Evolutionary conservation across 1,140 invertebrate genomes (phyloP), one percentile per base, ranked within the genome.

Genomic region (Drosophila nannoptera): DNA sequence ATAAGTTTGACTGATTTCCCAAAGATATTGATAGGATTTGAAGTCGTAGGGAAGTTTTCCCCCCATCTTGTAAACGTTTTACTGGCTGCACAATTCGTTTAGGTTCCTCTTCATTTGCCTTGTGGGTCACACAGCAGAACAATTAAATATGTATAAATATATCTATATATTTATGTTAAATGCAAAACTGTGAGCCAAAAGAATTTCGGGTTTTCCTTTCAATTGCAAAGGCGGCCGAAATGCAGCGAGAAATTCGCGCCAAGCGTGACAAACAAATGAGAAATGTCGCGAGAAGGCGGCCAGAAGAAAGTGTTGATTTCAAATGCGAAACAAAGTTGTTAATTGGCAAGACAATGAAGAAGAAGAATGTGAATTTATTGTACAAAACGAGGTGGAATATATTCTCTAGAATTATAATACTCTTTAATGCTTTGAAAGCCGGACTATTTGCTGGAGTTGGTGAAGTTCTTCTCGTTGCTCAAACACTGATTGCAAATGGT

Each of bases 401-500:
- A 45, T 49, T 35, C 12, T 4, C 16, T 29, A 49, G 1, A 50
- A 50, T 31, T 31, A 22, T 6, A 38, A 29, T 31, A 48, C 45
- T 48, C 22, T 31, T 35, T 43, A 55, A 45, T 66, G 46, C 65
- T 53, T 40, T 14, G 42, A 33, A 49, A 32, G n/a, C 9, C 35
- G 5, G 32, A 32, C 68, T 65, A 80, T 43, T 86, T 86, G 1
- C 67, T 50, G 65, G 81, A 74, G 60, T 74, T 74, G 67, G 48
- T 73, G 58, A 86, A 86, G 52, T 86, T 86, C 62, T 87, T 87
- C 63, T 86, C 82, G 45, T 86, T 86, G 58, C 78, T 86, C 48
- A 86, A 43, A 43, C 82, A 86, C 9, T 86, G 83, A 73, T 86
- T 86, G 75, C 82, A 86, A 59, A 86, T 86, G 36, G 82, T 86